These are phyloP conservation scores for Heliconius cydno DNA, from an alignment of 2,888 invertebrate genomes.

Conservation along the genomic window DNA sequence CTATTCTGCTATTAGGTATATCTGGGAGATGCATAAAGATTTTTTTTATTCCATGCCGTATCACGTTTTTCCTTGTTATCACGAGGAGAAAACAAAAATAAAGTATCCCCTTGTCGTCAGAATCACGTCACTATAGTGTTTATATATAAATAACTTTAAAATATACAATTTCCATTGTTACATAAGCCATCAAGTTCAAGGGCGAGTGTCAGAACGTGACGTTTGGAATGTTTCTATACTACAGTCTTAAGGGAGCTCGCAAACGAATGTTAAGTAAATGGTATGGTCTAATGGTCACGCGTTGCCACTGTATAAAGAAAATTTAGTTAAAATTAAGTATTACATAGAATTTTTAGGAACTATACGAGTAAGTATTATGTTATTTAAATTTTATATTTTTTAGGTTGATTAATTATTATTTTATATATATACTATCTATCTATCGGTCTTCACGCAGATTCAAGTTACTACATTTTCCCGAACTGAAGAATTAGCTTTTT, in stretches of 20 bases:
- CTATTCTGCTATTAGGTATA: too few species aligned
- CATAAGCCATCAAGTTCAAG: constrained; percentile 46
- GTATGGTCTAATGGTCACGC: constrained; percentile 29
- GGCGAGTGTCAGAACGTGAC: constrained; percentile 44
- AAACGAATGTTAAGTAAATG: constrained; percentile 10
- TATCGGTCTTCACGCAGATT: too few species aligned
- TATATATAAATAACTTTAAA: neutral
- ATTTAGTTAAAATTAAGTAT: neutral
- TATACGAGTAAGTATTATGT: neutral
- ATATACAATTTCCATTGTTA: constrained; percentile 34
- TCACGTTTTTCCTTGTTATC: too few species aligned
- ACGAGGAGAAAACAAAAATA: too few species aligned
- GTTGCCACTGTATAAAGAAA: neutral
- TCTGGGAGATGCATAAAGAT: too few species aligned
- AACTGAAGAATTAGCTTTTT: neutral
- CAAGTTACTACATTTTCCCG: too few species aligned
- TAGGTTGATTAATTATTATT: too few species aligned
- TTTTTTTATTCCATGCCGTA: too few species aligned
- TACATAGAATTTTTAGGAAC: neutral
- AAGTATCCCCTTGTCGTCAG: too few species aligned
- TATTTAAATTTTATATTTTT: too few species aligned
- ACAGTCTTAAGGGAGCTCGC: constrained; percentile 14
- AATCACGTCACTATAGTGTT: too few species aligned
- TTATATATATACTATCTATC: neutral
- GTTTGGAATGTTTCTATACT: constrained; percentile 37